Base-by-base conservation (phyloP, 2,888 invertebrate species). In the Apamea sordens region DNA sequence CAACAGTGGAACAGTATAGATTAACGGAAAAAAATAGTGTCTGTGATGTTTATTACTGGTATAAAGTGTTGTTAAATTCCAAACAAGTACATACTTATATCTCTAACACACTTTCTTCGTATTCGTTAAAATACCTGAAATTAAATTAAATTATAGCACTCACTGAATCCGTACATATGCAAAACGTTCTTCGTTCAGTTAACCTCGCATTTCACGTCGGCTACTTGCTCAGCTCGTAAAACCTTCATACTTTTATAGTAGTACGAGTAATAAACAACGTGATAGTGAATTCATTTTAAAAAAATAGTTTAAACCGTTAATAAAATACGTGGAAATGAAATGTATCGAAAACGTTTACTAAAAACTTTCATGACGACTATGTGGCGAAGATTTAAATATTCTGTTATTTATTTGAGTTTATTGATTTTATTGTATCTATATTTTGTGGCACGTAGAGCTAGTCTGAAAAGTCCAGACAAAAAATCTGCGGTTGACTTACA, bases 401-500 rank as follows among this genome's bases (percentile, higher is more conserved):
- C 2, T n/a, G 0, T 41, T 0, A 1, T 69, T 1, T 50, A 10
- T 41, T 65, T 59, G 2, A 28, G 47, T 56, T 15, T 8, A 21
- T 8, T 81, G 15, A 2, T 59, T 32, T 65, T 72, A 2, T 28
- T 72, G 0, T 80, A 32, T 2, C 3, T 3, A 15, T 47, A 47
- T n/a, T 8, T 59, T n/a, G 0, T 80, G 3, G 11, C 2, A 21
- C 47, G 32, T 10, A 0, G 24, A 24, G 11, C 21, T 28, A 0
- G 1, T 28, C 5, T 8, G 1, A 18, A 71, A 2, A 44, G 0
- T 8, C 32, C 18, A 21, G 56, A n/a, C 7, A 65, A 69, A n/a
- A 69, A 77, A 21, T 32, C 68, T 21, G 63, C 53, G 0, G 85
- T 93, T 15, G 72, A 76, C 0, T 81, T 96, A n/a, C 87, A 93